These are phyloP conservation scores for Platygyra sinensis DNA, from an alignment of 64 coral and sea anemone species.

Conservation along the genomic window DNA sequence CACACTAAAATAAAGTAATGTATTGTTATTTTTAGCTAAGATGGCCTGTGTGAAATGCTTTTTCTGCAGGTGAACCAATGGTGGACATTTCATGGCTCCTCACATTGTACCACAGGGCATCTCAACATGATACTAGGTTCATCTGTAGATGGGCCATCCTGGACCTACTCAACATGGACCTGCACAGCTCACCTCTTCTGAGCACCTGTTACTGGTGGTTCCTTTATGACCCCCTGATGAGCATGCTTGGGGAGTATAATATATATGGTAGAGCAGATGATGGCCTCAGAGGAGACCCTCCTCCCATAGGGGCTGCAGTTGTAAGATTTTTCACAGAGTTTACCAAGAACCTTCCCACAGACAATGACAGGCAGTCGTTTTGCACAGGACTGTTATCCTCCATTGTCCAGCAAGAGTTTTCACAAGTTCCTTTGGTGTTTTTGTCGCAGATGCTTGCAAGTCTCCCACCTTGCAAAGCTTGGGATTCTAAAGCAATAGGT, in stretches of 20 bases:
- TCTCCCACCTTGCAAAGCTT: constrained; percentile 38
- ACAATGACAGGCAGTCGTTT: constrained; percentile 41
- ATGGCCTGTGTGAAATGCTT: neutral
- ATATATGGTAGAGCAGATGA: constrained; percentile 63
- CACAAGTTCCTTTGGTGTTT: constrained; percentile 79
- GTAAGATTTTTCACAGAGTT: constrained; percentile 49
- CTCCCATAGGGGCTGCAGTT: constrained; percentile 60
- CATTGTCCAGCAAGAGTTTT: constrained; percentile 47
- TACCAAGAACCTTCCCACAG: constrained; percentile 10
- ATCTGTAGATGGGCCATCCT: constrained; percentile 80
- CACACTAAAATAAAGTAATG: too few relatives aligned
- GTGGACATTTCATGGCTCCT: constrained; percentile 74
- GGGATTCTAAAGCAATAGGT: constrained; percentile 31
- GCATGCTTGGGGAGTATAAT: constrained; percentile 72
- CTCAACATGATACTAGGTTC: constrained; percentile 64
- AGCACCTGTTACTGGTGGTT: constrained; percentile 65
- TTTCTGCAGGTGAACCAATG: neutral
- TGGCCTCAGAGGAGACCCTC: constrained; percentile 43
- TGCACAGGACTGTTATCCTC: constrained; percentile 42
- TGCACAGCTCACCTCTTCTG: constrained; percentile 59
- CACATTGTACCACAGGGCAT: constrained; percentile 52
- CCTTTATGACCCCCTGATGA: constrained; percentile 65
- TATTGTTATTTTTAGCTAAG: neutral
- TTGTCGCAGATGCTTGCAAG: constrained; percentile 62
- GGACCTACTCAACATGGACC: constrained; percentile 68